Base-by-base conservation (phyloP, 2,888 invertebrate species). In the Pammene fasciana region DNA sequence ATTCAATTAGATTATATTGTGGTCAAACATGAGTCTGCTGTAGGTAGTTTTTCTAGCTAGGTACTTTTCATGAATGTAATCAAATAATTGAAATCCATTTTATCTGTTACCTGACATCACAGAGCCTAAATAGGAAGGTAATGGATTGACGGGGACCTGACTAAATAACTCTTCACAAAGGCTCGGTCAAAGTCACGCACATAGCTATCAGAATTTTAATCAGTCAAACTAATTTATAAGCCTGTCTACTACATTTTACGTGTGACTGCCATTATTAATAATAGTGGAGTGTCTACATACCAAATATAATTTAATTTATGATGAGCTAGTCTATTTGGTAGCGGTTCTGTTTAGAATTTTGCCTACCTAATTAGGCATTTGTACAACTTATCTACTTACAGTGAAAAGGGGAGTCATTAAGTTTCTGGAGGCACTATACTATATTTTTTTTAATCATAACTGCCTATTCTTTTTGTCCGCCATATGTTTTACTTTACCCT, bases 131-230 rank as follows among this genome's bases (percentile, higher is more conserved):
- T 8, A 18, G 50, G 16, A 61, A 36, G 16, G 50, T 50, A 48
- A 41, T 62, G 38, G 52, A 52, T 54, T 34, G 62, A 48, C 38
- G 48, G 5, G 50, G 8, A 41, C 38, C 38, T 62, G 18, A 52
- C 13, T n/a, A 18, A 52, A 36, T 14, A 48, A 50, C 38, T 48
- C 38, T 62, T 43, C 45, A 48, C 13, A 52, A 62, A 62, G 18
- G 50, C 50, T 50, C 13, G 41, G 16, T 41, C 41, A 14, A 52
- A 50, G 62, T 41, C 62, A 50, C 61, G 50, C 62, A 41, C 26
- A 7, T 41, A 41, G 38, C 62, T 62, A 62, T 62, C 50, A 26
- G 52, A 62, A 62, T 62, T 41, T 10, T 41, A 52, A 62, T 62
- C 52, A 62, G 62, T n/a, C 62, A 62, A 26, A 41, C 16, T 50